Base-by-base conservation (phyloP, 2,888 invertebrate genomes). In the Ophion ventricosus region DNA sequence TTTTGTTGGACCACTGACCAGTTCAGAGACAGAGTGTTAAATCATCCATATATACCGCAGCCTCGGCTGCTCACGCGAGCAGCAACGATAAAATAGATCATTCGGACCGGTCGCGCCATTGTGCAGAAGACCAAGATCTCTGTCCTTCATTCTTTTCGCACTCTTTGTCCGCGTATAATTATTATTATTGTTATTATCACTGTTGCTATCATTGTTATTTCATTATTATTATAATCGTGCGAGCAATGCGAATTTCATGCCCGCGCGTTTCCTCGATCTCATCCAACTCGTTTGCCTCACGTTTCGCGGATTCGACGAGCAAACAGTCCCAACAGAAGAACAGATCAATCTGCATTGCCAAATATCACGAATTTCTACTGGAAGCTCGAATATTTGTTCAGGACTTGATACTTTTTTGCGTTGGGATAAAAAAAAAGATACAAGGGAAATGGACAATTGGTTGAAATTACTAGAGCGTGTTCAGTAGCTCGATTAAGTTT, bases 41-140 rank as follows among this genome's bases (percentile, higher is more conserved):
- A 77, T 76, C 70, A 64, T 69, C 70, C 49, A 72, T 82, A 77
- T 77, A 54, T 69, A 78, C 23, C 49, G 59, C 76, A 56, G 57
- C 64, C 43, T 64, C 57, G 57, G 57, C 69, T 77, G 57, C 79
- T 61, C 72, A 54, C 64, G 54, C 57, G 29, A 83, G 66, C 70
- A 70, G 40, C 29, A 11, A 69, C 76, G 81, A 86, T 80, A 85
- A 85, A 85, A 82, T 83, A 83, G 83, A 86, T 83, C 82, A 80
- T 70, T 70, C 59, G 57, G 26, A 77, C 81, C 76, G 72, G 75
- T 64, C 40, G 14, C 40, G 14, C 72, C 64, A 72, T 81, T 76
- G 64, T 57, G 3, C 7, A 56, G 29, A 25, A 29, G 23, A 43
- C 40, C 63, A 20, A 49, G 29, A 49, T 49, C 29, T 63, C 54